Evolutionary conservation across 2,888 invertebrate genomes (phyloP).

Genomic region (Isotomurus palustris): DNA sequence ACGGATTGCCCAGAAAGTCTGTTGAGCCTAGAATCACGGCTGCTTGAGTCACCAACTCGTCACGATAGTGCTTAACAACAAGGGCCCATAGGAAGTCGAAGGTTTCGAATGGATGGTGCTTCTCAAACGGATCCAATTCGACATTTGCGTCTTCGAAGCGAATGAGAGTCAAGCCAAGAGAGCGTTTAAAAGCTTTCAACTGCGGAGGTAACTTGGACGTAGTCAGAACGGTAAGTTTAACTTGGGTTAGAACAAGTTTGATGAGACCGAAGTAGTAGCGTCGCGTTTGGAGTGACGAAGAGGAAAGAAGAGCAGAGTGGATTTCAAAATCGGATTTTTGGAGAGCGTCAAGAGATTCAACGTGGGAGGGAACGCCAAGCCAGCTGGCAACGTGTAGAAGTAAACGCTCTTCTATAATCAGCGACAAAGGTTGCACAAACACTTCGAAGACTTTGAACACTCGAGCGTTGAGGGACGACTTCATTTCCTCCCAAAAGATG

Average conservation of each 20-base stretch:
- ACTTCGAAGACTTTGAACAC: constrained; percentile 41
- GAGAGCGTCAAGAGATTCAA: constrained; percentile 56
- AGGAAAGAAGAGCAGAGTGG: constrained; percentile 71
- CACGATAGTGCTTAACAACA: constrained; percentile 79
- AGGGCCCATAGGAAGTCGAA: constrained; percentile 74
- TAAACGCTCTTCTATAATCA: constrained; percentile 82
- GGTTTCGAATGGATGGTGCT: constrained; percentile 87
- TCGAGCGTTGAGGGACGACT: constrained; percentile 42
- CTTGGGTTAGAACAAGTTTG: constrained; percentile 71
- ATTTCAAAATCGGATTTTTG: constrained; percentile 77
- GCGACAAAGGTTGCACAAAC: constrained; percentile 56
- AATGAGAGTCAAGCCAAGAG: constrained; percentile 80
- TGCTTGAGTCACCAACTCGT: constrained; percentile 91
- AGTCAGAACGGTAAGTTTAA: constrained; percentile 82
- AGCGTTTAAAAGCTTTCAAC: constrained; percentile 74
- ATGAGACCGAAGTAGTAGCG: constrained; percentile 82
- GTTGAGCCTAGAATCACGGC: constrained; percentile 92
- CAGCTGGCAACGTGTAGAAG: constrained; percentile 63
- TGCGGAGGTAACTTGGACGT: constrained; percentile 73
- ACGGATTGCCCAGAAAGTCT: constrained; percentile 95
- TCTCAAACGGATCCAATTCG: constrained; percentile 80
- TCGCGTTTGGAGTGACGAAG: constrained; percentile 72
- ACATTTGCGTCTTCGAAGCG: constrained; percentile 96
- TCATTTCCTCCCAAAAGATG: constrained; percentile 58
- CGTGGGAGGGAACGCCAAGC: constrained; percentile 52